Evolutionary conservation across 1,140 invertebrate genomes (phyloP).

Genomic region (Drosophila varians): DNA sequence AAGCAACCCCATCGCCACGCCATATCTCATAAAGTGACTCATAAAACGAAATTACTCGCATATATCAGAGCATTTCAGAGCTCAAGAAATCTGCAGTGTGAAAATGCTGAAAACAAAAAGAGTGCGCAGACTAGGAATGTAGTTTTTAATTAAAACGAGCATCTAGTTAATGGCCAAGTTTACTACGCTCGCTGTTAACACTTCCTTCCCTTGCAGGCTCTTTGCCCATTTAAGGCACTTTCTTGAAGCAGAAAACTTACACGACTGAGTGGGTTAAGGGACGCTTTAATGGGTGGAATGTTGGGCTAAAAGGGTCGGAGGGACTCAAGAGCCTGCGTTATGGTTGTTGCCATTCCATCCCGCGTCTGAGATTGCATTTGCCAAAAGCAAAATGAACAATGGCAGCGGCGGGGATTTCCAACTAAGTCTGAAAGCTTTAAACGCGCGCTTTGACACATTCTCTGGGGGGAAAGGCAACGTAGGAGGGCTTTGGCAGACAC

Average conservation of each 20-base stretch:
- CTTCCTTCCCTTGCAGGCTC: constrained; percentile 21
- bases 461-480: not conserved
- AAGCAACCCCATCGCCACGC: constrained; percentile 16
- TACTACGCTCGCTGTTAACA: constrained; percentile 46
- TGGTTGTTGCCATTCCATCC: constrained; percentile 17
- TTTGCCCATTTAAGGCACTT: not conserved
- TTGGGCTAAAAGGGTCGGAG: not conserved
- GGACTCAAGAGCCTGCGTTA: not conserved
- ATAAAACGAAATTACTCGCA: constrained; percentile 70
- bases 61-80: constrained; percentile 53
- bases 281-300: not conserved
- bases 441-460: constrained; percentile 48
- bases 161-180: constrained; percentile 61
- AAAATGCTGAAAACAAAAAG: constrained; percentile 6
- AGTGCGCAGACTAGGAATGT: constrained; percentile 45
- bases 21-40: constrained; percentile 23
- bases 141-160: constrained; percentile 75
- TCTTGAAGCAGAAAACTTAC: constrained; percentile 45
- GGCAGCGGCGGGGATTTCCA: constrained; percentile 54
- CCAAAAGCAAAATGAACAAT: constrained; percentile 63
- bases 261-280: constrained; percentile 30
- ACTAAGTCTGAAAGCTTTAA: constrained; percentile 65
- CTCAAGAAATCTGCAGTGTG: constrained; percentile 46
- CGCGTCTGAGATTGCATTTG: constrained; percentile 46
- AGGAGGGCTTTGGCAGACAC: constrained; percentile 18